Conservation (phyloP, 1,140 invertebrate species). For the Anagrus nilaparvatae region DNA sequence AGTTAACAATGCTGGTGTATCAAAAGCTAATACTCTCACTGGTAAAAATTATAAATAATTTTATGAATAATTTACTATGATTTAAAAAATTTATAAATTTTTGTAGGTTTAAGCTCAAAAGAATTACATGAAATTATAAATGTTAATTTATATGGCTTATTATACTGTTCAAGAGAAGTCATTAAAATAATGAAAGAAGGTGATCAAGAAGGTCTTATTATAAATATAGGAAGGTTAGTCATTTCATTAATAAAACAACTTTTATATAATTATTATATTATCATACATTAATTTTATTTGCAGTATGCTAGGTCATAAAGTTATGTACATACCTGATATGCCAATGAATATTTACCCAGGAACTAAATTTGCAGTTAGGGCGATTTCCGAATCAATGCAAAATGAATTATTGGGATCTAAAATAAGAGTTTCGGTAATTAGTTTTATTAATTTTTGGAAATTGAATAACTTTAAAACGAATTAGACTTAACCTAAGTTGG, state of each 20-base stretch:
- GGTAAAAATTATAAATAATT: too few relatives aligned
- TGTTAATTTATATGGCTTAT: conserved; percentile 51
- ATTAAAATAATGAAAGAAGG: conserved; percentile 49
- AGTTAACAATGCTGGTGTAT: too few relatives aligned
- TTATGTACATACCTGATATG: conserved; percentile 17
- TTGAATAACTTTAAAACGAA: too few relatives aligned
- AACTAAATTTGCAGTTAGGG: conserved; percentile 52
- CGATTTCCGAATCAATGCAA: conserved; percentile 48
- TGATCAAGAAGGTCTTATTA: conserved; percentile 53
- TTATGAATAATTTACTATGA: too few relatives aligned
- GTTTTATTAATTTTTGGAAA: conserved; percentile 21
- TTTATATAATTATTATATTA: too few relatives aligned
- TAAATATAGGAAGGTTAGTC: conserved; percentile 56
- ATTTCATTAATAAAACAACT: too few relatives aligned
- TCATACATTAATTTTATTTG: too few relatives aligned
- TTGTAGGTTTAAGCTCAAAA: too few relatives aligned
- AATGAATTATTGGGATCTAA: conserved; percentile 46
- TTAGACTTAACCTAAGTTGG: too few relatives aligned
- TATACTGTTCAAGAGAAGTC: conserved; percentile 46
- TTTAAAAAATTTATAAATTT: too few relatives aligned
- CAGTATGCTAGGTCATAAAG: conserved; percentile 37
- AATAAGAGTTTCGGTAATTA: conserved; percentile 47
- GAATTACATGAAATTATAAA: too few relatives aligned
- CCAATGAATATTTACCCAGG: conserved; percentile 46
- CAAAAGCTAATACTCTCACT: too few relatives aligned